Conservation (phyloP, 2,888 invertebrate genomes). For the Lycophotia porphyrea region DNA sequence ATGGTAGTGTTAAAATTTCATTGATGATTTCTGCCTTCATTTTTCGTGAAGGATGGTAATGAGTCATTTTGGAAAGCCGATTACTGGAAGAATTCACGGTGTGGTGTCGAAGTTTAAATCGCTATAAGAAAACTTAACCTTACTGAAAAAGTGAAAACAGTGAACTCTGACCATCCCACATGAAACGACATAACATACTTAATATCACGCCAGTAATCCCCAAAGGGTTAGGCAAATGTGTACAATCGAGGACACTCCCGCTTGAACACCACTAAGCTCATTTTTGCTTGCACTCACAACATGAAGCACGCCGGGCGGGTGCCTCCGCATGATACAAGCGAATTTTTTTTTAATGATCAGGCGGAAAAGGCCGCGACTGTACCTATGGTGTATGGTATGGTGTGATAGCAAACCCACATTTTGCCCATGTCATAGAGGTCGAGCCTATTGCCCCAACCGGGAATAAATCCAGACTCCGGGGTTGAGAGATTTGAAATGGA, state of each 20-base stretch:
- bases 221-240: neutral
- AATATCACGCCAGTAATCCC: neutral
- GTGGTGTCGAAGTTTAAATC: neutral
- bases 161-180: neutral
- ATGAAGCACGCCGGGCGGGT: too few species aligned
- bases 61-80: neutral
- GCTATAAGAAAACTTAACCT: neutral
- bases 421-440: neutral
- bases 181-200: neutral
- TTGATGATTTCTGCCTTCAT: neutral
- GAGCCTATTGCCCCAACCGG: neutral
- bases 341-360: too few species aligned
- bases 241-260: too few species aligned
- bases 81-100: neutral
- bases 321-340: too few species aligned
- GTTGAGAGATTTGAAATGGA: neutral
- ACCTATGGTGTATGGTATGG: too few species aligned
- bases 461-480: neutral
- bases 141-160: neutral
- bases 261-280: too few species aligned
- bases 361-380: too few species aligned
- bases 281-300: too few species aligned
- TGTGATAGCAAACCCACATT: neutral
- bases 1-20: neutral
- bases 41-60: neutral